These are phyloP conservation scores for Triplophysa yarkandensis DNA, from an alignment of 2,797 vertebrate genomes.

Conservation along the genomic window DNA sequence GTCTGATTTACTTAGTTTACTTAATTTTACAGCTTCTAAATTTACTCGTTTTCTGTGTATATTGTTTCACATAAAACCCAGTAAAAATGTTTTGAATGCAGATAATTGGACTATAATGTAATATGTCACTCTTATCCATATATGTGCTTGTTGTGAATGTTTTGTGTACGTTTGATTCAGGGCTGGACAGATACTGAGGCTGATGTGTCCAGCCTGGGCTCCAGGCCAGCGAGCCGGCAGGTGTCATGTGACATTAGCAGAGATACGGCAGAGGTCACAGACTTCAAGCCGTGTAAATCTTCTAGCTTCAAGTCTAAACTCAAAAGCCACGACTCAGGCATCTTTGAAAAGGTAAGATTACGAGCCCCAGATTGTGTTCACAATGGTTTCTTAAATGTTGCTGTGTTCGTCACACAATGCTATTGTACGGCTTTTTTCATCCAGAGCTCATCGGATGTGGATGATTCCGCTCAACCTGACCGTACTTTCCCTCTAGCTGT, in stretches of 20 bases:
- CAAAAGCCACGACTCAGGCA: slow-evolving; percentile 76
- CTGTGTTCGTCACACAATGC: background rate
- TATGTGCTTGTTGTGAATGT: background rate
- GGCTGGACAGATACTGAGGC: slow-evolving; percentile 83
- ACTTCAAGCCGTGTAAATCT: slow-evolving; percentile 63
- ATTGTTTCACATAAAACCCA: too few species aligned
- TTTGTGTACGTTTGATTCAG: slow-evolving; percentile 63
- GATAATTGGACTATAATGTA: too few species aligned
- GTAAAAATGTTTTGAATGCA: too few species aligned
- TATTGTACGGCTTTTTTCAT: slow-evolving; percentile 6
- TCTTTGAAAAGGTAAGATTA: slow-evolving; percentile 79
- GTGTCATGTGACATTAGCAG: slow-evolving; percentile 74
- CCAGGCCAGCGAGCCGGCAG: slow-evolving; percentile 74
- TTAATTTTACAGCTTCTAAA: too few species aligned
- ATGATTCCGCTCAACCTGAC: slow-evolving; percentile 64
- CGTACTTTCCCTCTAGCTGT: slow-evolving; percentile 64
- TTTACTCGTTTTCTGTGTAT: too few species aligned
- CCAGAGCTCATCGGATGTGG: slow-evolving; percentile 71
- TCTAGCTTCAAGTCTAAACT: slow-evolving; percentile 73
- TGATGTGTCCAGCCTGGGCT: slow-evolving; percentile 70
- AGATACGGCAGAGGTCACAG: slow-evolving; percentile 71
- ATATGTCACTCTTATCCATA: slow-evolving; percentile 56
- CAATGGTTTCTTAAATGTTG: background rate
- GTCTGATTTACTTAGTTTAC: too few species aligned
- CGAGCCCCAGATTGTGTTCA: background rate